Conservation (phyloP, 2,888 invertebrate species). For the Argyresthia goedartella region DNA sequence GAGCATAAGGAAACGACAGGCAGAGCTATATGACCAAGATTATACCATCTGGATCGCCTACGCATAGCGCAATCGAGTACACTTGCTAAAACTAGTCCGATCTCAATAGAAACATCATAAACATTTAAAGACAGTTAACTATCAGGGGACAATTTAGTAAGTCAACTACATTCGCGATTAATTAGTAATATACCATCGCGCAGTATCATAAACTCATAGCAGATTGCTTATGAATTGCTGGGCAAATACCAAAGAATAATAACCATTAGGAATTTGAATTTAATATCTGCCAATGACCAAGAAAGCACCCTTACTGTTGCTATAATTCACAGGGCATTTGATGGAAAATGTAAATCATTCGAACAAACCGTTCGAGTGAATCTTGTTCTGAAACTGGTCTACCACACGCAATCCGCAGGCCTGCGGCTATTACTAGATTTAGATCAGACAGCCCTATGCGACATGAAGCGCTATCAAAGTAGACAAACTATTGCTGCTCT, state of each 20-base stretch:
- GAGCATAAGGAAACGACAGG: conserved; percentile 24
- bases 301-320: conserved; percentile 4
- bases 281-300: neutral
- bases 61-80: conserved; percentile 22
- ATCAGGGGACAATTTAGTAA: no score
- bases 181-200: neutral
- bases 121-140: no score
- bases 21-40: conserved; percentile 23
- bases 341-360: conserved; percentile 57
- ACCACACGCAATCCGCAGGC: conserved; percentile 54
- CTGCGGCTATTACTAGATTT: conserved; percentile 40
- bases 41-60: conserved; percentile 39
- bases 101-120: no score
- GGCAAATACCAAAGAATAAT: neutral
- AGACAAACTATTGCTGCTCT: neutral
- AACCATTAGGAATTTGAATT: neutral
- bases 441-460: neutral
- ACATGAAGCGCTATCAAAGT: neutral
- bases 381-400: conserved; percentile 55
- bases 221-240: no score
- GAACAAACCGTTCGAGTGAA: conserved; percentile 44
- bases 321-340: conserved; percentile 22
- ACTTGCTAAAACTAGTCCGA: conserved; percentile 10
- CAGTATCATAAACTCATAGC: neutral
- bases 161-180: neutral